Base-by-base conservation (phyloP, 2,888 invertebrate genomes). In the Drosophila pseudotalamancana region DNA sequence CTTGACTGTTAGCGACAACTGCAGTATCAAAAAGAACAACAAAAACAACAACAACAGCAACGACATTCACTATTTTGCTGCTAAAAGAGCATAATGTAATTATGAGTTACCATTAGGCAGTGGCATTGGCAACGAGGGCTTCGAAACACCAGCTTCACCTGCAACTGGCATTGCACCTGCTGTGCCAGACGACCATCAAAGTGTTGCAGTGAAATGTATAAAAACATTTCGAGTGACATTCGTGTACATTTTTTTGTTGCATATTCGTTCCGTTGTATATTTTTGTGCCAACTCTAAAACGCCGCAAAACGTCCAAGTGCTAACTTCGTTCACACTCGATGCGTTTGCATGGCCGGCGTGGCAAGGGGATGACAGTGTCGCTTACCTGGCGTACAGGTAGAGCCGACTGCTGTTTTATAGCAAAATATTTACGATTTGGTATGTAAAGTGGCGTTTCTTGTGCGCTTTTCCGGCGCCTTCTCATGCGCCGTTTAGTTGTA, bases 321-420 rank as follows among this genome's bases (percentile, higher is more conserved):
- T 56, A 84, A 83, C 86, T 83, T 86, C 81, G 83, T 83, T 83
- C 84, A 86, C 83, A 83, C 83, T 86, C 84, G 76, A 80, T 80
- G 84, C 80, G 76, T 76, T 80, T 60, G 37, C 73, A 54, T 32
- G 53, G 64, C 34, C 23, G 40, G 32, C 18, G 27, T 21, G 43
- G 51, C 19, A 18, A 11, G 29, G 21, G 63, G 43, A 40, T 64
- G 83, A 46, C 72, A 64, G 68, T 60, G 54, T 45, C 57, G 40
- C 57, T 56, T 42, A 27, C 55, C 48, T 53, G 42, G 35, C 54
- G 64, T 49, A 67, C 72, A 72, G 83, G 57, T 62, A 68, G 57
- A 51, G 49, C 45, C 56, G 62, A 49, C 65, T 57, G 53, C 66
- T 69, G 69, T 85, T 77, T 77, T 82, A 75, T 77, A 72, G 77